phyloP scores from a whole-genome alignment of 1,140 invertebrate genomes.

The Bactericera cockerelli region DNA sequence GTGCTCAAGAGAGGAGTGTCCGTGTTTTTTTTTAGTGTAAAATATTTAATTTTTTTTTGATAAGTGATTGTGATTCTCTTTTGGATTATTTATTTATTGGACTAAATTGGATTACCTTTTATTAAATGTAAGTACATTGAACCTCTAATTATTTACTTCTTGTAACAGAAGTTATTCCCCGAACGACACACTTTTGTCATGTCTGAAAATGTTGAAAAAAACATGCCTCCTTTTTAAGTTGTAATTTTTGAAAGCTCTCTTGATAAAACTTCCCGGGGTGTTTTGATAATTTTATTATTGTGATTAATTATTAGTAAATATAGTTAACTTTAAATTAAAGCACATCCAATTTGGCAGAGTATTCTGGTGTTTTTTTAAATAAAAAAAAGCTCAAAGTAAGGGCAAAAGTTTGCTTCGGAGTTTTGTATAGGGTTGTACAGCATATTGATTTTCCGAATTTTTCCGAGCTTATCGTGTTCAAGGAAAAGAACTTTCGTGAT shows the following conservation, averaged over 20 bases:
- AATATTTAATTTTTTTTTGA: not conserved
- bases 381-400: too few relatives aligned
- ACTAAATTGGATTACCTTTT: not conserved
- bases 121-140: not conserved
- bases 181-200: too few relatives aligned
- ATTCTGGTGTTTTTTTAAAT: too few relatives aligned
- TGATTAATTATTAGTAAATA: too few relatives aligned
- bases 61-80: not conserved
- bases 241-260: too few relatives aligned
- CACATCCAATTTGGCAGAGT: too few relatives aligned
- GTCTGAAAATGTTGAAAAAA: too few relatives aligned
- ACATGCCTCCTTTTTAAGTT: too few relatives aligned
- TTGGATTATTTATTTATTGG: not conserved
- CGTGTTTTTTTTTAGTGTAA: not conserved
- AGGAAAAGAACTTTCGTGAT: not conserved
- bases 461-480: not conserved
- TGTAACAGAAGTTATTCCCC: not conserved
- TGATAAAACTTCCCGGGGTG: too few relatives aligned
- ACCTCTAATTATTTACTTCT: not conserved
- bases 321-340: too few relatives aligned
- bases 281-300: too few relatives aligned
- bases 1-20: not conserved
- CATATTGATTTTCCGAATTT: slow-evolving; percentile 6
- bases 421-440: not conserved
- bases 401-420: too few relatives aligned